These are phyloP conservation scores for Danio kyathit DNA, from an alignment of 2,797 vertebrate genomes.

Conservation along the genomic window DNA sequence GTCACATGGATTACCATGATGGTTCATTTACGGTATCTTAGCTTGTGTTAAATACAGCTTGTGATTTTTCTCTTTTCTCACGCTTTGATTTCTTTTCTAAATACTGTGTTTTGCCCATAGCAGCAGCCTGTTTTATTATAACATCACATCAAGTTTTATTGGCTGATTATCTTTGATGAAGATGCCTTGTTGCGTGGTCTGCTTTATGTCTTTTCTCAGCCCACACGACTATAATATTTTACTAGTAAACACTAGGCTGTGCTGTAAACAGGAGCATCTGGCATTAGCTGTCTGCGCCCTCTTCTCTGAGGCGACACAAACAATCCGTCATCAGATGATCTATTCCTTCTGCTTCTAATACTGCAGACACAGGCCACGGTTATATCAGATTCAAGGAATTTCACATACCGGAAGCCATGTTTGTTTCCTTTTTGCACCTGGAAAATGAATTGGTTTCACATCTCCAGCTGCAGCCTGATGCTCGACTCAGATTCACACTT, in stretches of 20 bases:
- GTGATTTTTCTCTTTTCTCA: too few relatives aligned
- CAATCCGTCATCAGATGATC: background rate
- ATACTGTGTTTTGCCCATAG: background rate
- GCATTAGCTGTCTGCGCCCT: background rate
- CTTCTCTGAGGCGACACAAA: background rate
- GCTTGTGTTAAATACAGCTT: too few relatives aligned
- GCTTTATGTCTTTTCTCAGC: conserved; percentile 9
- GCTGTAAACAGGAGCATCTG: conserved; percentile 9
- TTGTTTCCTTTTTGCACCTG: background rate
- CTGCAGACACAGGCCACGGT: background rate
- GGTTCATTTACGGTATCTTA: too few relatives aligned
- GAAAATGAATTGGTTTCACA: background rate
- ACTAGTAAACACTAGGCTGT: background rate
- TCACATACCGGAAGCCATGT: background rate
- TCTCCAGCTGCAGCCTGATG: background rate
- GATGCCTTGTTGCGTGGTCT: background rate
- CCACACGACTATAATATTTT: background rate
- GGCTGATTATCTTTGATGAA: background rate
- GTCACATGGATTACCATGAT: too few relatives aligned
- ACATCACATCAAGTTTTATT: background rate
- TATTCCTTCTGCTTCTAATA: conserved; percentile 1
- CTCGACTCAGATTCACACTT: background rate
- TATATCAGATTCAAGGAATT: conserved; percentile 7
- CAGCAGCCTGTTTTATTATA: background rate
- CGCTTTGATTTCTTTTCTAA: too few relatives aligned